These are phyloP conservation scores for Actinia equina DNA, from an alignment of 64 coral and sea anemone species.

Conservation along the genomic window DNA sequence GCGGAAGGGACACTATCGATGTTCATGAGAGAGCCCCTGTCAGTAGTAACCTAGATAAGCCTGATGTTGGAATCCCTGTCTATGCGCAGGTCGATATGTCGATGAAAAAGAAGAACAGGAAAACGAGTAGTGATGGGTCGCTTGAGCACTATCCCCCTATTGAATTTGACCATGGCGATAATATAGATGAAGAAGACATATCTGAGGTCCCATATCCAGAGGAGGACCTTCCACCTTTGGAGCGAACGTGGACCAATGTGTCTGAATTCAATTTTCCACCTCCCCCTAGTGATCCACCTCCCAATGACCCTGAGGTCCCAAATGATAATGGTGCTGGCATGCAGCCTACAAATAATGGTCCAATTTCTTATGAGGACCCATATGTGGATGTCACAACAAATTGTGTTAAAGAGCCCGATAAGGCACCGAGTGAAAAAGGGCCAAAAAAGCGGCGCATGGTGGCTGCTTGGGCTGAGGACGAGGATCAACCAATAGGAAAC, in stretches of 20 bases:
- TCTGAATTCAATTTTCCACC: slow-evolving; percentile 23
- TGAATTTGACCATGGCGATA: not conserved
- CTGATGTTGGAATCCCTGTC: not conserved
- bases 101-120: not conserved
- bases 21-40: not conserved
- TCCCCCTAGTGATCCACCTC: not conserved
- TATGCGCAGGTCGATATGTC: slow-evolving; percentile 28
- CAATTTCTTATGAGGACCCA: not conserved
- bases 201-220: slow-evolving; percentile 11
- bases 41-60: not conserved
- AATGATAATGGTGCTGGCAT: not conserved
- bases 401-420: not conserved
- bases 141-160: not conserved
- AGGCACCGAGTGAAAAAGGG: not conserved
- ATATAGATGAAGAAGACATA: not conserved
- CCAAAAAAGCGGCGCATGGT: slow-evolving; percentile 15
- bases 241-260: slow-evolving; percentile 16
- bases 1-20: not conserved
- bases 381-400: not conserved
- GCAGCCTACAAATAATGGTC: not conserved
- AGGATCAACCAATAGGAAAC: slow-evolving; percentile 3
- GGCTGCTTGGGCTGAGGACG: slow-evolving; percentile 6
- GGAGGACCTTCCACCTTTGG: not conserved
- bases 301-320: not conserved
- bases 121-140: not conserved